phyloP scores from a whole-genome alignment of 2,797 vertebrate species.

The Octomys mimax region DNA sequence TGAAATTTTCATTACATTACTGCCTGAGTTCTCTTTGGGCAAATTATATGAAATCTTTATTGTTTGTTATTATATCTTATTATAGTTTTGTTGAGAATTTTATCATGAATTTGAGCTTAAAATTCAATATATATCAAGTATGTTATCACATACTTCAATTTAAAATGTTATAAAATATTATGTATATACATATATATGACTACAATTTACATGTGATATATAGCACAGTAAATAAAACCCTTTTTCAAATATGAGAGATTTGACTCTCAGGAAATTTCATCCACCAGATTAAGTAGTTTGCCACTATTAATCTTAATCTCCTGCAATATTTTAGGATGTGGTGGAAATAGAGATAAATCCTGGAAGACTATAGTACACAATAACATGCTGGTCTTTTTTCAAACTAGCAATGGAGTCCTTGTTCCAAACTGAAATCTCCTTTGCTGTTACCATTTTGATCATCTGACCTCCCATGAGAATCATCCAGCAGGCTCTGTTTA shows the following conservation, averaged over 20 bases:
- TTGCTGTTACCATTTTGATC: background rate
- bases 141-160: background rate
- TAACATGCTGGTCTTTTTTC: background rate
- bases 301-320: background rate
- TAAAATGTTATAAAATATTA: background rate
- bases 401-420: background rate
- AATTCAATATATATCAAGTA: background rate
- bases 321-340: background rate
- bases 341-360: background rate
- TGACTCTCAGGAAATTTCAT: background rate
- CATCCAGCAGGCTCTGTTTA: background rate
- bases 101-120: background rate
- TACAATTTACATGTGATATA: background rate
- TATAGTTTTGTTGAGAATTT: slow-evolving; percentile 23
- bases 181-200: background rate
- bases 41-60: background rate
- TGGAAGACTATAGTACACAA: background rate
- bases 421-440: background rate
- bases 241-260: background rate
- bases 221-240: background rate
- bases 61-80: background rate
- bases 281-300: background rate
- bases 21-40: background rate
- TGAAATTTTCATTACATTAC: slow-evolving; percentile 11
- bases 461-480: background rate